Base-by-base conservation (phyloP, 1,140 invertebrate genomes). In the Drosophila arizonae region DNA sequence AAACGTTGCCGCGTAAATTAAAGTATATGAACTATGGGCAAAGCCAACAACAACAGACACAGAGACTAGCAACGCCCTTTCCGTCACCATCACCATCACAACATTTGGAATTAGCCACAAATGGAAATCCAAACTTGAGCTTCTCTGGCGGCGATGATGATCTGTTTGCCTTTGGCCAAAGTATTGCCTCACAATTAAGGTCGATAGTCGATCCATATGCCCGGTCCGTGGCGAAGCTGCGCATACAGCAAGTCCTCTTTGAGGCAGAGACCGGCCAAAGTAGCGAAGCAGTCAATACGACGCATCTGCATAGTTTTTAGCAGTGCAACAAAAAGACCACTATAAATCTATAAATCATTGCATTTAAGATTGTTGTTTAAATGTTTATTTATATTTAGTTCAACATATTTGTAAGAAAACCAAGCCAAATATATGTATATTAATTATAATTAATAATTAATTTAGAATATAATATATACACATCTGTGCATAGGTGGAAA, bases 221-320 rank as follows among this genome's bases (percentile, higher is more conserved):
- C 3, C 77, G 88, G 3, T 85, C 88, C 4, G 75, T 90, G 9
- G 88, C 88, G n/a, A 90, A 90, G 65, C 64, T 90, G 36, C 85
- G 85, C 28, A 90, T 90, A 10, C 88, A 90, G 66, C 88, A 90
- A 60, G 80, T 90, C n/a, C 71, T 90, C 28, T 90, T 90, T 24
- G 79, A 90, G 56, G 87, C 87, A 8, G 87, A 90, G 54, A 90
- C 88, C 2, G 88, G 88, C 0, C 84, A 81, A 50, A 90, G 61
- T 39, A 66, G 58, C 46, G 76, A 84, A 6, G 48, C 55, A 8
- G 48, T 61, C 24, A 71, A 50, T 64, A 48, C 81, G 0, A 48
- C 81, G 0, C 77, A 70, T 9, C 11, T 74, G 51, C 65, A 62
- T 30, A 63, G 17, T 26, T 73, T 69, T 43, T 73, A 62, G 28